Percentiles rank a stretch among this genome's conserved stretches.
Evolutionary conservation across 2,113 vertebrate species (phyloP).

Genomic region (Tor tambroides): DNA sequence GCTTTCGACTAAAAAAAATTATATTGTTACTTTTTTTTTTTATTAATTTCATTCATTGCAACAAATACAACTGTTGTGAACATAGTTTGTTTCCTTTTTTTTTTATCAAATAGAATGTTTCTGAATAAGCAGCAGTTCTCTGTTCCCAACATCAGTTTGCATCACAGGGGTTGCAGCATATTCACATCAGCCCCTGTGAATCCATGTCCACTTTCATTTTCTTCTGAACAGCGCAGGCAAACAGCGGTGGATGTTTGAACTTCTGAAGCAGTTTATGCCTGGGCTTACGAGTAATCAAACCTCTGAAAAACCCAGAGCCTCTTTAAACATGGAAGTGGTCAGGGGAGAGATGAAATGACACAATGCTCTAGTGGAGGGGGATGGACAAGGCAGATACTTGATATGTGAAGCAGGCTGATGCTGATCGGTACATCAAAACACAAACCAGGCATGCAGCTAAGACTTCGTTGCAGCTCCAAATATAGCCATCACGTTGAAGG

Average conservation of each 20-base stretch:
- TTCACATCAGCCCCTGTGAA: conserved; percentile 47
- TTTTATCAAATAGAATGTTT: not conserved
- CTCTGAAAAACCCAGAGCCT: conserved; percentile 48
- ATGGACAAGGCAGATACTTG: not conserved
- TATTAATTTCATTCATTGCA: too few species aligned
- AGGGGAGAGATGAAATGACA: conserved; percentile 50
- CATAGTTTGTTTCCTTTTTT: not conserved
- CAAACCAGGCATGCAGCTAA: conserved; percentile 19
- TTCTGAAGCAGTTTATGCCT: conserved; percentile 57
- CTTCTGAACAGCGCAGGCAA: conserved; percentile 59
- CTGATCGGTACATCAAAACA: not conserved
- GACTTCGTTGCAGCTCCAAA: not conserved
- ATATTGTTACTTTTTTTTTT: too few species aligned
- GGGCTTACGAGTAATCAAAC: conserved; percentile 63
- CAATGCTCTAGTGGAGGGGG: conserved; percentile 14
- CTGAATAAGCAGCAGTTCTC: not conserved
- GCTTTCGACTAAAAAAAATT: not conserved
- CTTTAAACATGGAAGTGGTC: conserved; percentile 55
- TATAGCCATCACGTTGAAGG: conserved; percentile 16
- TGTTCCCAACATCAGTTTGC: conserved; percentile 7
- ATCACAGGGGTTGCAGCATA: conserved; percentile 33
- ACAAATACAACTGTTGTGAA: not conserved
- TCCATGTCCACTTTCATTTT: conserved; percentile 58
- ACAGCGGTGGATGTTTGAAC: conserved; percentile 61
- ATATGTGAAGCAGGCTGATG: conserved; percentile 16